Percentiles rank a stretch among this genome's conserved stretches.
These are phyloP conservation scores for Sceloporus undulatus DNA, from an alignment of 2,113 vertebrate species.

Conservation along the genomic window DNA sequence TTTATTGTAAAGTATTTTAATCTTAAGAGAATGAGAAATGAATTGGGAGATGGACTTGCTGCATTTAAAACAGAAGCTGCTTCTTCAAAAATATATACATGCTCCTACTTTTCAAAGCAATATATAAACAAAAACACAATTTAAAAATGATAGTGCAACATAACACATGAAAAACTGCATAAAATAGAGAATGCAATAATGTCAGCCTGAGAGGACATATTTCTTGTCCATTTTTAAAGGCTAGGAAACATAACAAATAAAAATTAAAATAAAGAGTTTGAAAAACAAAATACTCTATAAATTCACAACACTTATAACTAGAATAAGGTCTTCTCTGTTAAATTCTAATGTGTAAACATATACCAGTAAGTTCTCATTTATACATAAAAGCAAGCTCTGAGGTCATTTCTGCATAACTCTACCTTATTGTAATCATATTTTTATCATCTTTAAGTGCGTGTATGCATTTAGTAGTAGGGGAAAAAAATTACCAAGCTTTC, in stretches of 20 bases:
- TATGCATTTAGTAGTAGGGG: constrained; percentile 48
- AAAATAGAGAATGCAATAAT: neutral
- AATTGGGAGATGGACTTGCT: neutral
- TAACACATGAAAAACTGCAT: neutral
- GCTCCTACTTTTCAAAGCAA: no score
- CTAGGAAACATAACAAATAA: neutral
- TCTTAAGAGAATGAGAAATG: neutral
- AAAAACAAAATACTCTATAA: neutral
- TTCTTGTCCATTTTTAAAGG: neutral
- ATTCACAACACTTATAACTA: neutral
- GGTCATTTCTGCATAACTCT: neutral
- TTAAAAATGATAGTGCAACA: neutral
- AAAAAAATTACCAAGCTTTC: constrained; percentile 92
- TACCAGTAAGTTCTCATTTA: neutral
- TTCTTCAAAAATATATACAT: neutral
- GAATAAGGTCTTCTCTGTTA: neutral
- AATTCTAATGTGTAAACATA: neutral
- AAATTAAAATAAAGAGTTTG: neutral
- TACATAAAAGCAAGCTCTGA: neutral
- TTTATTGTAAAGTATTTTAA: neutral
- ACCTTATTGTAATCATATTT: neutral
- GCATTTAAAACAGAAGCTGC: neutral
- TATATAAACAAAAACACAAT: neutral
- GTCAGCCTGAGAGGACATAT: neutral
- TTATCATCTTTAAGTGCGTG: neutral